Conservation (phyloP, 2,888 invertebrate species). For the Scotopteryx bipunctaria region DNA sequence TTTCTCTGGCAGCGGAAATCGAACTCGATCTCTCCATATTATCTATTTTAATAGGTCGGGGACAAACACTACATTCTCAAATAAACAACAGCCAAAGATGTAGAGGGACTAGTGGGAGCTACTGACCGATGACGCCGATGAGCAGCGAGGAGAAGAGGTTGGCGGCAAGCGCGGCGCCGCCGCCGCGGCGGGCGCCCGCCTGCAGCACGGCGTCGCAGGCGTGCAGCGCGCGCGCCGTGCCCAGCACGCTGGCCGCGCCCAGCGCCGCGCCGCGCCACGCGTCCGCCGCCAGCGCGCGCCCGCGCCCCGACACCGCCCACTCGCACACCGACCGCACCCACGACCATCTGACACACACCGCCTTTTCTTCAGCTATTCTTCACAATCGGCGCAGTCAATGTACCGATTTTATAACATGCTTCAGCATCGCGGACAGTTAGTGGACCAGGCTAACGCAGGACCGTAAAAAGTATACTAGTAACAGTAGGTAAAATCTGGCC, state of each 20-base stretch:
- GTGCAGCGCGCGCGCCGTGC: slow-evolving; percentile 76
- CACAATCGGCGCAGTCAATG: too few relatives aligned
- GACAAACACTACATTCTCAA: too few relatives aligned
- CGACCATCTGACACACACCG: slow-evolving; percentile 59
- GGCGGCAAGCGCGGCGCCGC: slow-evolving; percentile 68
- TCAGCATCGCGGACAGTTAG: too few relatives aligned
- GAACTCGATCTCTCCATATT: too few relatives aligned
- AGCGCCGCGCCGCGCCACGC: slow-evolving; percentile 70
- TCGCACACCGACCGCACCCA: slow-evolving; percentile 67
- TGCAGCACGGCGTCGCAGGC: slow-evolving; percentile 76
- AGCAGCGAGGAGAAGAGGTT: slow-evolving; percentile 75
- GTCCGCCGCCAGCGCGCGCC: slow-evolving; percentile 71
- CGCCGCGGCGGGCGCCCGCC: slow-evolving; percentile 68
- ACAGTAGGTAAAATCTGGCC: too few relatives aligned
- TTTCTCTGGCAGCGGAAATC: too few relatives aligned
- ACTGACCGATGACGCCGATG: slow-evolving; percentile 68
- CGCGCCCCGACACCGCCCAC: slow-evolving; percentile 70
- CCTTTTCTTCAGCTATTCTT: too few relatives aligned
- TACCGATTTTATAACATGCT: too few relatives aligned
- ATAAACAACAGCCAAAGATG: too few relatives aligned
- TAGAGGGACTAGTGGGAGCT: neutral
- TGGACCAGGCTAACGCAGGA: too few relatives aligned
- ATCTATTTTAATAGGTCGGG: too few relatives aligned
- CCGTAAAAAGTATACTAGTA: too few relatives aligned
- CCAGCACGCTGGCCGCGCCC: slow-evolving; percentile 69